Evolutionary conservation across 2,113 vertebrate species (phyloP), one percentile per base, ranked within the genome.

Genomic region (Mus spicilegus): DNA sequence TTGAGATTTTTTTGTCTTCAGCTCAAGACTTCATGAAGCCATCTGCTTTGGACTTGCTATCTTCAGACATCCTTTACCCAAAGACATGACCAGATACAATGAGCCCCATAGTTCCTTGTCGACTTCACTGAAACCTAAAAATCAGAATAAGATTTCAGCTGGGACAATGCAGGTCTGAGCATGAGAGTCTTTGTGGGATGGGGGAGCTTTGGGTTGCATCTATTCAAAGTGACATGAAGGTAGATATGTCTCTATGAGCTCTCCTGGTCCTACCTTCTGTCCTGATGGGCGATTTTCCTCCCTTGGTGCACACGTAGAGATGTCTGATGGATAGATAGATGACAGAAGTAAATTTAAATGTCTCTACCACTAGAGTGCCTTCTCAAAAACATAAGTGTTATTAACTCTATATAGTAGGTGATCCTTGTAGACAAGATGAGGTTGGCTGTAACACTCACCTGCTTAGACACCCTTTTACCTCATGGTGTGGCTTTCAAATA

Each of bases 41-140:
- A 69, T 82, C 16, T 0, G 9, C 95, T 93, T 67, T 26, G 58
- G 12, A 20, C 9, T n/a, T 39, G 42, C 13, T 30, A 76, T 87
- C 46, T 90, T 51, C 33, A 39, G 63, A 76, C 19, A 39, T 58
- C 42, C 13, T 92, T 77, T 58, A 51, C 11, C 22, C 24, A 81
- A 28, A 54, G 36, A 42, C 42, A 49, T 88, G 54, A 56, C 28
- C 1, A 1, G 26, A 88, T 33, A 56, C 19, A 46, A 26, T 17
- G 24, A 73, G 8, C 5, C 51, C 30, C 65, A 24, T 0, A 17
- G 0, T 72, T 70, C 82, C 26, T 30, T 70, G 39, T 89, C 80
- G 33, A 80, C 28, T 85, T 93, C 36, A 46, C 90, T 88, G 26
- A 77, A 67, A 93, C 39, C 39, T 93, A n/a, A 72, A 90, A 91